Conservation (phyloP, 2,888 invertebrate species). For the Nephrotoma appendiculata region DNA sequence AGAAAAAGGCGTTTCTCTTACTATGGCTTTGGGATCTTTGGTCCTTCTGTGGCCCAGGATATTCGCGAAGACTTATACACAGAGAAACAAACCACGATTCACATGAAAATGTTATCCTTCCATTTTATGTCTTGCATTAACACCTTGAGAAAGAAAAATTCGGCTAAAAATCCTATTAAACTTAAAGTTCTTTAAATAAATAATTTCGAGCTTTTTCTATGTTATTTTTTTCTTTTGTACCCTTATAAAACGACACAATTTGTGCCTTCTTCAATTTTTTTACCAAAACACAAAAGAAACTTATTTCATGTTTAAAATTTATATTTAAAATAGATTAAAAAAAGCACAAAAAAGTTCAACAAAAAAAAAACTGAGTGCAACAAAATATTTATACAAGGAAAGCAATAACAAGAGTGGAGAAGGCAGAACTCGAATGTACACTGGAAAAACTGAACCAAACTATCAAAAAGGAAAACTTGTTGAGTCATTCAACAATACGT, state of each 20-base stretch:
- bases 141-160: too few species aligned
- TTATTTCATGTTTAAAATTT: not conserved
- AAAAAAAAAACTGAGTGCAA: not conserved
- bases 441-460: not conserved
- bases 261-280: not conserved
- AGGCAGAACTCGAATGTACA: not conserved
- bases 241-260: not conserved
- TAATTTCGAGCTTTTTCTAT: not conserved
- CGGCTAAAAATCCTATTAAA: not conserved
- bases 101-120: too few species aligned
- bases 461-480: not conserved
- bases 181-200: not conserved
- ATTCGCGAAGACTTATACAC: too few species aligned
- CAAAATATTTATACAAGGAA: not conserved
- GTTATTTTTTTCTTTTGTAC: not conserved
- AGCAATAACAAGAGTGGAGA: not conserved
- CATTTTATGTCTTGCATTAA: too few species aligned
- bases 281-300: not conserved
- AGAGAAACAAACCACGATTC: too few species aligned
- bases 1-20: too few species aligned
- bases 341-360: not conserved
- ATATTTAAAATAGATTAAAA: not conserved
- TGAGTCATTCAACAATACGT: not conserved
- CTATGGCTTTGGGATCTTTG: too few species aligned
- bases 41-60: too few species aligned